These are phyloP conservation scores for Smittia aterrima DNA, from an alignment of 2,888 invertebrate species.

Conservation along the genomic window DNA sequence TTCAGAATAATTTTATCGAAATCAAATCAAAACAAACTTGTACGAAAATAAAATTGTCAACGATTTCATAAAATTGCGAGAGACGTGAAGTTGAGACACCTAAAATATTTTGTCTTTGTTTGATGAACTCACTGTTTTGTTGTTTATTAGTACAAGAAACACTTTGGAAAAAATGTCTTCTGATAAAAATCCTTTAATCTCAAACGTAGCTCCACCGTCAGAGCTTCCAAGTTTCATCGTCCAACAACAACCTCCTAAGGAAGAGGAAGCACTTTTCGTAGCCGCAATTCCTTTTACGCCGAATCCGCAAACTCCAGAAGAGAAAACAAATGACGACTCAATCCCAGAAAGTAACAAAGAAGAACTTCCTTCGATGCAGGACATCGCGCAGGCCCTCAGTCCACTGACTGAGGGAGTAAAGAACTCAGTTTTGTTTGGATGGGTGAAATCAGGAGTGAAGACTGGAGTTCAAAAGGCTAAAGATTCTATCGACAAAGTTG, in stretches of 20 bases:
- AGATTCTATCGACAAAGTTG: conserved; percentile 79
- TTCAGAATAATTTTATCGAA: background rate
- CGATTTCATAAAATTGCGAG: too few relatives aligned
- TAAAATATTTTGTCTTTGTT: too few relatives aligned
- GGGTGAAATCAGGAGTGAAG: conserved; percentile 69
- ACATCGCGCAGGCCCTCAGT: conserved; percentile 26
- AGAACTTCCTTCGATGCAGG: background rate
- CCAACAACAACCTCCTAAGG: background rate
- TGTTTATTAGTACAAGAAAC: background rate
- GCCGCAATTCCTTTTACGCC: conserved; percentile 33
- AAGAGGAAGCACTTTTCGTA: conserved; percentile 9
- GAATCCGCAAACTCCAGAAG: background rate
- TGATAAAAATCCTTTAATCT: background rate
- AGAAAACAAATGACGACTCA: background rate
- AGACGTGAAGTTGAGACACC: too few relatives aligned
- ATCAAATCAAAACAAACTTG: background rate
- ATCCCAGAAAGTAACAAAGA: background rate
- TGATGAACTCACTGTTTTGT: too few relatives aligned
- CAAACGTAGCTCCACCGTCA: conserved; percentile 18
- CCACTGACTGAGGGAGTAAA: conserved; percentile 41
- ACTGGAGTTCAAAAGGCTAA: conserved; percentile 70
- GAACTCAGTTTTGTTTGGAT: conserved; percentile 46
- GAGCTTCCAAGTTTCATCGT: conserved; percentile 41
- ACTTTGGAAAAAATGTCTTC: background rate
- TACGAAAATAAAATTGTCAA: too few relatives aligned